Evolutionary conservation across 2,113 vertebrate genomes (phyloP).

Genomic region (Pionites leucogaster): DNA sequence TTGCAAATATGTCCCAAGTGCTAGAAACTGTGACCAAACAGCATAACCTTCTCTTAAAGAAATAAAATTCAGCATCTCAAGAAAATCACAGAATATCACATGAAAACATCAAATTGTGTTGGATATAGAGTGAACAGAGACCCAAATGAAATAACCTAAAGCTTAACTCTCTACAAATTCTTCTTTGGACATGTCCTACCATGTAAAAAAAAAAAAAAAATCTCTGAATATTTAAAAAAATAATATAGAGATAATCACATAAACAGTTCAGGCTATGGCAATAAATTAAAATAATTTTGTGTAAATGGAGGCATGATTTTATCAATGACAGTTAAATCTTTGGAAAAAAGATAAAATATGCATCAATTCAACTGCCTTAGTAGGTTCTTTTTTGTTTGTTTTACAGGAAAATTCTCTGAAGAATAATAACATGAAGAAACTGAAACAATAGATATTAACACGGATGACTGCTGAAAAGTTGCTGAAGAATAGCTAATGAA

Average conservation of each 20-base stretch:
- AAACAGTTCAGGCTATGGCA: neutral
- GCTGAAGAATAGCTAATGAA: neutral
- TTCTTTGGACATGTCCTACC: neutral
- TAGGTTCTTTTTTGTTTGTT: neutral
- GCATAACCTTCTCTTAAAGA: neutral
- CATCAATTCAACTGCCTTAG: neutral
- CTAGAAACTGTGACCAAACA: neutral
- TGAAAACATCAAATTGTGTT: neutral
- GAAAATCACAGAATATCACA: neutral
- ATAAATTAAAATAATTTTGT: neutral
- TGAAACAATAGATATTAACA: neutral
- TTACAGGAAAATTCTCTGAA: neutral
- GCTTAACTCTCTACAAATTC: neutral
- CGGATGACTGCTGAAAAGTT: neutral
- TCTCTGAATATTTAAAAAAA: neutral
- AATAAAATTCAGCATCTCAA: neutral
- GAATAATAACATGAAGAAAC: neutral
- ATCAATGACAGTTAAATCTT: neutral
- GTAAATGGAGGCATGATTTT: neutral
- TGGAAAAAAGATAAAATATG: neutral
- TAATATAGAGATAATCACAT: neutral
- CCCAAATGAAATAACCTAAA: neutral
- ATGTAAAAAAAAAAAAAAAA: neutral
- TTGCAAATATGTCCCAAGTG: neutral
- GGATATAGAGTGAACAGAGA: neutral